phyloP scores from a whole-genome alignment of 2,797 vertebrate species.

The Oreochromis mossambicus region DNA sequence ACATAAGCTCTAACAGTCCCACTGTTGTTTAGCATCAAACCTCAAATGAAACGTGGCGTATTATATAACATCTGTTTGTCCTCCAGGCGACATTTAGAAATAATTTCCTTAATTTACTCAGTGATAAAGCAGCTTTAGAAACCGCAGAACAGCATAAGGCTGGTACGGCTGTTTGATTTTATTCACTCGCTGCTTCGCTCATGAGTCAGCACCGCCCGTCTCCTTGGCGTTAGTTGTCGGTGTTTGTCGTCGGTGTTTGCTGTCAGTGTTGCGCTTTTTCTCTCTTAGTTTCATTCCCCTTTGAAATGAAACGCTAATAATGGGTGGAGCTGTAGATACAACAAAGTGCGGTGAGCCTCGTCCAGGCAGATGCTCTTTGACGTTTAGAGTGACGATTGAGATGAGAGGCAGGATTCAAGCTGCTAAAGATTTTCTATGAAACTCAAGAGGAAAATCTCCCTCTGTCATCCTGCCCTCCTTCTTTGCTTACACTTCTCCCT shows the following conservation, averaged over 20 bases:
- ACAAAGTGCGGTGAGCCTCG: slow-evolving; percentile 10
- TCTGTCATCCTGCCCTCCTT: slow-evolving; percentile 47
- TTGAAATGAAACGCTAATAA: slow-evolving; percentile 42
- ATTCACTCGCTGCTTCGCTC: slow-evolving; percentile 40
- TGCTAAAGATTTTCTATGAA: slow-evolving; percentile 31
- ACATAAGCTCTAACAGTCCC: slow-evolving; percentile 3
- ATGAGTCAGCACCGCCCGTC: slow-evolving; percentile 35
- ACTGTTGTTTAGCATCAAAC: background rate
- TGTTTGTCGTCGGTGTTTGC: slow-evolving; percentile 41
- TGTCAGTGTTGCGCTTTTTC: slow-evolving; percentile 35
- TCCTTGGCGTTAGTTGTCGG: slow-evolving; percentile 30
- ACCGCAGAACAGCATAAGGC: background rate
- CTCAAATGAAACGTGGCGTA: slow-evolving; percentile 14
- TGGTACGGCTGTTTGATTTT: background rate
- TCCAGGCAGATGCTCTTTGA: background rate
- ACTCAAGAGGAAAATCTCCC: slow-evolving; percentile 39
- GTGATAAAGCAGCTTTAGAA: slow-evolving; percentile 2
- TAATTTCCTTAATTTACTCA: background rate
- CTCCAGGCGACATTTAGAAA: slow-evolving; percentile 3
- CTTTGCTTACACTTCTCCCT: slow-evolving; percentile 46
- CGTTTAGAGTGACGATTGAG: background rate
- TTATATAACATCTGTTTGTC: slow-evolving; percentile 13
- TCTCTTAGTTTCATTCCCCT: slow-evolving; percentile 45
- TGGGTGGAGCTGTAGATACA: slow-evolving; percentile 2
- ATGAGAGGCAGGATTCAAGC: slow-evolving; percentile 3